Conservation (phyloP, 2,797 vertebrate genomes). For the Loris lydekkerianus region DNA sequence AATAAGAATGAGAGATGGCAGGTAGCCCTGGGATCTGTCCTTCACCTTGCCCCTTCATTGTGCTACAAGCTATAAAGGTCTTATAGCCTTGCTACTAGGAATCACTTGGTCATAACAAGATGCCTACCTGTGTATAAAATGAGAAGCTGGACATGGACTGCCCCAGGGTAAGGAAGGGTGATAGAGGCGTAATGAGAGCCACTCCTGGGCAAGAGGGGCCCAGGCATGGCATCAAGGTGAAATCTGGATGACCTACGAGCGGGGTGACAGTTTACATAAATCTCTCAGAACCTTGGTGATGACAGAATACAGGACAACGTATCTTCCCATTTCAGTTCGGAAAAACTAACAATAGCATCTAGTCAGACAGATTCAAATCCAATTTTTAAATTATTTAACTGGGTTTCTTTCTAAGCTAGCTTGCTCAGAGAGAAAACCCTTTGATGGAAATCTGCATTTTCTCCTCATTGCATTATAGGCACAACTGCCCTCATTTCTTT, state of each 20-base stretch:
- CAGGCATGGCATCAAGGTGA: neutral
- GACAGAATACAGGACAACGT: neutral
- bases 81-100: neutral
- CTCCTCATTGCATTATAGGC: neutral
- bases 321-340: neutral
- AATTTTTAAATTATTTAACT: neutral
- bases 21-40: neutral
- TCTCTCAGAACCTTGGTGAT: neutral
- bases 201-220: neutral
- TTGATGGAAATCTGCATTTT: neutral
- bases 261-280: neutral
- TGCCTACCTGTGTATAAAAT: neutral
- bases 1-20: neutral
- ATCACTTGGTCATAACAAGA: neutral
- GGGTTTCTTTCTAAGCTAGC: conserved; percentile 20
- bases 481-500: neutral
- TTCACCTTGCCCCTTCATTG: conserved; percentile 25
- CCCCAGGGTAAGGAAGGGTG: neutral
- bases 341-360: neutral
- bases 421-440: neutral
- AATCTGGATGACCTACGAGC: neutral
- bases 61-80: neutral
- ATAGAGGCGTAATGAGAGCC: neutral
- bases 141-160: neutral
- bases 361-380: neutral